A percentile compares a stretch with the other conserved stretches of the same genome.
phyloP scores from a whole-genome alignment of 2,113 vertebrate species.

The Corythornis cristatus region DNA sequence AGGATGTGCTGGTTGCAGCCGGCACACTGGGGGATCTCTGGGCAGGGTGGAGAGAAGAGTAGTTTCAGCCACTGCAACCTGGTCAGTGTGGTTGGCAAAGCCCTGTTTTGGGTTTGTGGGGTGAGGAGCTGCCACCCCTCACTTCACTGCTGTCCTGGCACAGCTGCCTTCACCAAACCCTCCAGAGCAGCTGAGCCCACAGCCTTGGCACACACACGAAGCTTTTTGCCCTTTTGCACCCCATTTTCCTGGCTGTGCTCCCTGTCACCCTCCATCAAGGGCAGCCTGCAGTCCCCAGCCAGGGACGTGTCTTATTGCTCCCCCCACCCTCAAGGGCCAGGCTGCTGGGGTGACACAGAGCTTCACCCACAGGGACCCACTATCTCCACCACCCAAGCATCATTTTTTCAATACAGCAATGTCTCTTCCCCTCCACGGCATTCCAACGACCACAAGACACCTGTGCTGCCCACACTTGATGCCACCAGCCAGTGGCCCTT shows the following conservation, averaged over 20 bases:
- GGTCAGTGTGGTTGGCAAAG: fast-evolving
- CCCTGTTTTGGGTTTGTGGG: fast-evolving
- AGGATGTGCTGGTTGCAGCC: constrained; percentile 98
- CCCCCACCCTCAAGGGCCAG: no score
- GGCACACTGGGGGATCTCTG: constrained; percentile 97
- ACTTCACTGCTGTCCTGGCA: fast-evolving
- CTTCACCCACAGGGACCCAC: not conserved
- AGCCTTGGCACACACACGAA: fast-evolving
- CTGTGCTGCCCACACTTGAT: not conserved
- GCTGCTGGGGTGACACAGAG: not conserved
- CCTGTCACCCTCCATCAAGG: fast-evolving
- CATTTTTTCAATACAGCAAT: not conserved
- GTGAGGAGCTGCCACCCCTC: not conserved
- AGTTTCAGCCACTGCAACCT: not conserved
- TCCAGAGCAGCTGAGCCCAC: fast-evolving
- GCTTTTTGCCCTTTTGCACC: not conserved
- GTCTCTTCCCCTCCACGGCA: fast-evolving
- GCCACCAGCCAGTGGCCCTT: not conserved
- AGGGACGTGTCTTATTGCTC: fast-evolving
- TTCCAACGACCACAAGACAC: not conserved
- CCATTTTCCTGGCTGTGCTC: not conserved
- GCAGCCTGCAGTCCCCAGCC: fast-evolving
- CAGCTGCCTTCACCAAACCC: not conserved
- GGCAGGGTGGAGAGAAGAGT: not conserved
- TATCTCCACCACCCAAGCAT: not conserved